Evolutionary conservation across 2,797 vertebrate species (phyloP).

Genomic region (Tachyglossus aculeatus): DNA sequence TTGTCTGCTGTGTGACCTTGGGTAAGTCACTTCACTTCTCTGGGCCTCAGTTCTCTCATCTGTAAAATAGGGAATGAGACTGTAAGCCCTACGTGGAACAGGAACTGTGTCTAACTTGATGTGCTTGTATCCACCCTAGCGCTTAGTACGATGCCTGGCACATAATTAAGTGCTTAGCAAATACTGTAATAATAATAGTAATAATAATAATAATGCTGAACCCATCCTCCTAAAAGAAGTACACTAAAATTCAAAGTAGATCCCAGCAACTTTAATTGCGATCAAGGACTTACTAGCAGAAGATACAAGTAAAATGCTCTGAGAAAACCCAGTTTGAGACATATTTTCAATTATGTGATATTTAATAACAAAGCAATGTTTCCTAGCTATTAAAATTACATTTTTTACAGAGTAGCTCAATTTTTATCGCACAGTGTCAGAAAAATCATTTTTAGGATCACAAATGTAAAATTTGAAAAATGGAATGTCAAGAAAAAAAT

Average conservation of each 20-base stretch:
- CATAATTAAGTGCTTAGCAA: no score
- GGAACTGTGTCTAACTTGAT: no score
- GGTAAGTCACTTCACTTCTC: no score
- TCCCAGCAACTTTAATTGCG: constrained; percentile 34
- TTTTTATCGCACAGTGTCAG: constrained; percentile 44
- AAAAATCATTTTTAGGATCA: constrained; percentile 52
- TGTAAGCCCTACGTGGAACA: no score
- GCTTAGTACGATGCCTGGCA: no score
- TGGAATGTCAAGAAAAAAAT: constrained; percentile 24
- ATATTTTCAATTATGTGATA: constrained; percentile 33
- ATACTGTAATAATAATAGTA: no score
- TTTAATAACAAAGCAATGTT: constrained; percentile 24
- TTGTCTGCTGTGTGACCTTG: no score
- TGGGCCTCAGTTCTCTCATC: no score
- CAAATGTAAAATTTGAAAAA: constrained; percentile 1
- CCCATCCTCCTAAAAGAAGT: constrained; percentile 20
- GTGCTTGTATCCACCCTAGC: no score
- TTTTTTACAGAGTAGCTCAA: constrained; percentile 25
- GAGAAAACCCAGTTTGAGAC: constrained; percentile 28
- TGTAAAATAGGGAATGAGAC: no score
- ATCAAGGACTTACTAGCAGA: neutral
- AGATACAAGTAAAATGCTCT: neutral
- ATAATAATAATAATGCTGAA: constrained; percentile 33
- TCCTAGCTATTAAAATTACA: constrained; percentile 26
- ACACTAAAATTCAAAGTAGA: constrained; percentile 34